phyloP scores from a whole-genome alignment of 2,113 vertebrate genomes.

The Hippocampus mohnikei region DNA sequence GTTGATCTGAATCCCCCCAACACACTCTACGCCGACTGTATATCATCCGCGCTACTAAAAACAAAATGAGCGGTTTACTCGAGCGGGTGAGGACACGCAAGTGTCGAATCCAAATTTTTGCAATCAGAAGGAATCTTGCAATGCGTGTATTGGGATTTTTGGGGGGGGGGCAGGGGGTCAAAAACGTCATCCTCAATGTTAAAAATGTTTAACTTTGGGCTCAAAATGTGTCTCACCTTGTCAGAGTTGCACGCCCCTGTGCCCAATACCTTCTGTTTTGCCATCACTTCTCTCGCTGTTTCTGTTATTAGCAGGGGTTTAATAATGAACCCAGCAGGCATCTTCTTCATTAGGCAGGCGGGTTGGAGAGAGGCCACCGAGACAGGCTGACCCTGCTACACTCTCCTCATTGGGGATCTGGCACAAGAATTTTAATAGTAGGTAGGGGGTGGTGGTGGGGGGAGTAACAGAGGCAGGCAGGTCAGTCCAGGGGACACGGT shows the following conservation, averaged over 20 bases:
- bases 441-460: slow-evolving; percentile 15
- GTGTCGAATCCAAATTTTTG: too few species aligned
- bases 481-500: slow-evolving; percentile 55
- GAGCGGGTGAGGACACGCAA: too few species aligned
- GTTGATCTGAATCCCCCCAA: slow-evolving; percentile 54
- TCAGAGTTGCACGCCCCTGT: background rate
- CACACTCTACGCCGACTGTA: slow-evolving; percentile 26
- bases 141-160: background rate
- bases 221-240: background rate
- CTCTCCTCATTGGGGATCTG: slow-evolving; percentile 64
- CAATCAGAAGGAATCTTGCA: too few species aligned
- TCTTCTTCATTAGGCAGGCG: slow-evolving; percentile 67
- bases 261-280: slow-evolving; percentile 17
- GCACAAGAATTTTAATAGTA: slow-evolving; percentile 69
- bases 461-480: slow-evolving; percentile 57
- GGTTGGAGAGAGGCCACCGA: slow-evolving; percentile 54
- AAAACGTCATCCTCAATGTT: background rate
- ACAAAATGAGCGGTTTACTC: slow-evolving; percentile 57
- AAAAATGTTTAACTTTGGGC: background rate
- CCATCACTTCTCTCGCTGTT: slow-evolving; percentile 32
- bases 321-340: slow-evolving; percentile 70
- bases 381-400: slow-evolving; percentile 60
- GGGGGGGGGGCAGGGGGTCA: background rate
- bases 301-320: slow-evolving; percentile 65
- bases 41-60: slow-evolving; percentile 61